Evolutionary conservation across 1,140 invertebrate genomes (phyloP), one percentile per base, ranked within the genome.

Genomic region (Meloidogyne chitwoodi): DNA sequence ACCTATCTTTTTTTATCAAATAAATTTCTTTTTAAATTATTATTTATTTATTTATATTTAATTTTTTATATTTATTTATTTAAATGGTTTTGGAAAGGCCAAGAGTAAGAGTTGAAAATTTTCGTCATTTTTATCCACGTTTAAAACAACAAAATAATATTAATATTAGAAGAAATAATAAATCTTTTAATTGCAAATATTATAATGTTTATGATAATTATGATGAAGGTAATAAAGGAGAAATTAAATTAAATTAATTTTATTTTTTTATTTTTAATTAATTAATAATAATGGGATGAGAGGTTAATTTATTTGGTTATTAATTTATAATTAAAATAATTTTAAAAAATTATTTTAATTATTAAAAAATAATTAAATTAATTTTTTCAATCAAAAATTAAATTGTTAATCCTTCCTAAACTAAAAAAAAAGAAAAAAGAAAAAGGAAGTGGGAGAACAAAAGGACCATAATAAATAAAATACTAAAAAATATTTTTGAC

Each of bases 201-300:
- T 80, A 80, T 80, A 80, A 77, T 71, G 79, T 81, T 29, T 81
- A 67, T 29, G 79, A 80, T 65, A 80, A 80, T 24, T 79, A 79
- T 56, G 66, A 80, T 65, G 77, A 79, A 79, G 74, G 77, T 78
- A 31, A n/a, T n/a, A n/a, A n/a, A 48, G 26, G 1, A n/a, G 16
- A 16, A n/a, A 56, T 48, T 38, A 6, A 38, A 38, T 8, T 38
- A 8, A 38, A 6, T 38, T 38, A 38, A 3, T 31, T 31, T 31
- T 31, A n/a, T n/a, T n/a, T n/a, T n/a, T n/a, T n/a, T n/a, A n/a
- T n/a, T n/a, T n/a, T n/a, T n/a, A n/a, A n/a, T n/a, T n/a, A n/a
- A n/a, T n/a, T n/a, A n/a, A n/a, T n/a, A n/a, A n/a, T n/a, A n/a
- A n/a, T n/a, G n/a, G n/a, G n/a, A n/a, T n/a, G n/a, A n/a, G n/a